Conservation (phyloP, 1,140 invertebrate genomes). For the Drosophila yakuba region DNA sequence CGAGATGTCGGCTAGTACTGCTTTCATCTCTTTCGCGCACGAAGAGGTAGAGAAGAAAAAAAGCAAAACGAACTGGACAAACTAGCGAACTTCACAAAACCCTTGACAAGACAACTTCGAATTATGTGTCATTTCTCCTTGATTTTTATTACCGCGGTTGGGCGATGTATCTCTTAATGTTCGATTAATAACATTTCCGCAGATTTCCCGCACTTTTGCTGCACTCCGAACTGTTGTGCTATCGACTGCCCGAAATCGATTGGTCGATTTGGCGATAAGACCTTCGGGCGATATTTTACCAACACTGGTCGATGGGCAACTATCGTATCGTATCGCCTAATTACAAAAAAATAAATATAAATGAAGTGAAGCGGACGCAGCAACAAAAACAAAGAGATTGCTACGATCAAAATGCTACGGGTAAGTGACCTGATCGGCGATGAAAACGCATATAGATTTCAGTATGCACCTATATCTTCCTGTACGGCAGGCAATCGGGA, state of each 20-base stretch:
- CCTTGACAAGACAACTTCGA: conserved; percentile 33
- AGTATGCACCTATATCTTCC: conserved; percentile 1
- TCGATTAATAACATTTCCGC: conserved; percentile 21
- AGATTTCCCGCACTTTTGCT: conserved; percentile 53
- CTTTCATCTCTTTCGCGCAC: conserved; percentile 62
- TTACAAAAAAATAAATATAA: conserved; percentile 49
- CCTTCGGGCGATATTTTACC: neutral
- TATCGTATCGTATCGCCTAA: conserved; percentile 29
- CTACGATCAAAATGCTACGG: conserved; percentile 59
- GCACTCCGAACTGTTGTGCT: conserved; percentile 10
- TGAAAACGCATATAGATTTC: conserved; percentile 2
- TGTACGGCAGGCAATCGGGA: conserved; percentile 70
- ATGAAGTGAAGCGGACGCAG: conserved; percentile 46
- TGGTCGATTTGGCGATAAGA: neutral
- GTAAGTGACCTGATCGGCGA: conserved; percentile 48
- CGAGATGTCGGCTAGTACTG: conserved; percentile 41
- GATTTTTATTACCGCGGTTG: neutral
- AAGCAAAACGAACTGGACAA: conserved; percentile 68
- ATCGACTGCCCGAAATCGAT: conserved; percentile 7
- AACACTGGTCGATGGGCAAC: conserved; percentile 11
- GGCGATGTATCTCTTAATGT: conserved; percentile 14
- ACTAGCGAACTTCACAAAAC: conserved; percentile 62
- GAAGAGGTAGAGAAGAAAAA: conserved; percentile 79
- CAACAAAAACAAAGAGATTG: conserved; percentile 54
- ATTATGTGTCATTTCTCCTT: too few relatives aligned